Evolutionary conservation across 2,888 invertebrate genomes (phyloP), one percentile per base, ranked within the genome.

Genomic region (Incurvaria masculella): DNA sequence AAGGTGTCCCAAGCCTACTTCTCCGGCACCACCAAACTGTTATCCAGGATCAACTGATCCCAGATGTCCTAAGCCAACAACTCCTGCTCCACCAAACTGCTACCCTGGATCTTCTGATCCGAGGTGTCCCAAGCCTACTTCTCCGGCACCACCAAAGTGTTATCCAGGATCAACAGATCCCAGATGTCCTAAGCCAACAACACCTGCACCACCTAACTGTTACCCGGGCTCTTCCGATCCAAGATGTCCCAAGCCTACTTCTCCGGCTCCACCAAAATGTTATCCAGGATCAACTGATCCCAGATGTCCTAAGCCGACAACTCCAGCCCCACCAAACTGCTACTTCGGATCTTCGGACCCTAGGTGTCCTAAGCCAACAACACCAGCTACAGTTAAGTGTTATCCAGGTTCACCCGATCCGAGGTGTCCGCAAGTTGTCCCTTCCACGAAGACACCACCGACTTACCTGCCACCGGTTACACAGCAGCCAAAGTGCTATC

Each of bases 221-320:
- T 56, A 48, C 51, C 54, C 57, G 20, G 56, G 55, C 2, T 50
- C 47, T 18, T 48, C 48, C 5, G 64, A 66, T 53, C 60, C 60
- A 1, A 48, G 60, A 18, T 65, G 55, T 42, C 57, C 52, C 23
- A 47, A 45, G 46, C 58, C 54, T 45, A 53, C 55, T 4, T 54
- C 53, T 1, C 55, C 59, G 17, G 53, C 57, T 11, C 55, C 56
- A 42, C 60, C 61, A 20, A 53, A 52, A 17, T 64, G 76, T 33
- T 72, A 58, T 48, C 70, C 73, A 0, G 73, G 73, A 1, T 61
- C 65, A 1, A 58, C 18, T 0, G 70, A 78, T 52, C 66, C 71
- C 1, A 55, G 64, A n/a, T 71, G 71, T 48, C 66, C 66, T 0
- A 53, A 55, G 51, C 64, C 66, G 2, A 51, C 61, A 16, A 61